phyloP scores from a whole-genome alignment of 2,797 vertebrate species.

The Melanotaenia parkinsoni region DNA sequence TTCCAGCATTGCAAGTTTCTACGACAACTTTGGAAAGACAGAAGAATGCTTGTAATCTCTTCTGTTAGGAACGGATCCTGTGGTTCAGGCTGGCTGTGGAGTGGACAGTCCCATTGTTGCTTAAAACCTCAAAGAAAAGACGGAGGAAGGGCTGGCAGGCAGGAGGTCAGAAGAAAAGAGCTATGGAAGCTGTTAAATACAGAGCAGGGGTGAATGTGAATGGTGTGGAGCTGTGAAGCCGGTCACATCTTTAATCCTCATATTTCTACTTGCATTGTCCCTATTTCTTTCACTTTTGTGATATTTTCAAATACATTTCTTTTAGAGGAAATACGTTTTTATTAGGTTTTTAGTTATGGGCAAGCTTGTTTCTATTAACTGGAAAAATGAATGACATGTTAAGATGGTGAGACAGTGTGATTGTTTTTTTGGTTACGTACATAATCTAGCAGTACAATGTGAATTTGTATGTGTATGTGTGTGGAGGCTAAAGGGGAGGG shows the following conservation, averaged over 20 bases:
- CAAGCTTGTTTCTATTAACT: slow-evolving; percentile 44
- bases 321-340: neutral
- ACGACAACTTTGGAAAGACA: slow-evolving; percentile 82
- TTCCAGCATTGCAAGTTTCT: slow-evolving; percentile 69
- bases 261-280: slow-evolving; percentile 55
- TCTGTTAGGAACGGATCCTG: slow-evolving; percentile 78
- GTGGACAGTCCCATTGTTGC: slow-evolving; percentile 86
- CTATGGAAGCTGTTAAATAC: slow-evolving; percentile 54
- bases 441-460: slow-evolving; percentile 34
- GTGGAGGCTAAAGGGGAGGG: slow-evolving; percentile 40
- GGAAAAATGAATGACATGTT: slow-evolving; percentile 70
- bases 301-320: neutral
- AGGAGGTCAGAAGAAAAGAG: slow-evolving; percentile 55
- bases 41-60: slow-evolving; percentile 88
- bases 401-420: slow-evolving; percentile 62
- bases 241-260: slow-evolving; percentile 64
- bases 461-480: neutral
- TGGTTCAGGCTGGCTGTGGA: slow-evolving; percentile 81
- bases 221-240: slow-evolving; percentile 33
- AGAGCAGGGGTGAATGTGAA: slow-evolving; percentile 53
- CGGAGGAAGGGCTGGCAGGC: slow-evolving; percentile 68
- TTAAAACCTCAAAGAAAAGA: slow-evolving; percentile 83
- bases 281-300: neutral
- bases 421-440: slow-evolving; percentile 40
- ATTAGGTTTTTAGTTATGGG: neutral